Conservation (phyloP, 1,140 invertebrate genomes). For the Adelges cooleyi region DNA sequence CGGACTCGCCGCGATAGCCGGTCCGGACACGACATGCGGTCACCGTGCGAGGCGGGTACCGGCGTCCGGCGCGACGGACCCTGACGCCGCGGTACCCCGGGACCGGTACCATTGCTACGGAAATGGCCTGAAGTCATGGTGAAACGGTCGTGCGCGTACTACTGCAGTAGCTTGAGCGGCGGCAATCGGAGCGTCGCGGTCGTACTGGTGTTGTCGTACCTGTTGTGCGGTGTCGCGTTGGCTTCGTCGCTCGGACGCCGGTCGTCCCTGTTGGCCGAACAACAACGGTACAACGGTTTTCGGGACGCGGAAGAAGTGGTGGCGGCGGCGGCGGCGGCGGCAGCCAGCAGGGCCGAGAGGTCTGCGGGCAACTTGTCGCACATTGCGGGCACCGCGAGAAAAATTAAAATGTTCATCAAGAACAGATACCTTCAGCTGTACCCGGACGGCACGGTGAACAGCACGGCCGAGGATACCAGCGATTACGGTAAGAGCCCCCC, state of each 20-base stretch:
- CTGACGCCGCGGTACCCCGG: constrained; percentile 15
- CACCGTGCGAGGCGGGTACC: constrained; percentile 18
- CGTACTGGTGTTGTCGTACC: constrained; percentile 29
- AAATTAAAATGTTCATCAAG: constrained; percentile 68
- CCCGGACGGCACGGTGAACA: constrained; percentile 66
- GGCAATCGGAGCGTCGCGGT: not conserved
- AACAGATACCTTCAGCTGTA: constrained; percentile 63
- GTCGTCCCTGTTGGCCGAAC: not conserved
- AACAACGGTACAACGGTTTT: no score
- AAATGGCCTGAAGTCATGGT: constrained; percentile 32
- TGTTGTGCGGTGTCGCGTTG: constrained; percentile 20
- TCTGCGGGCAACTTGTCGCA: constrained; percentile 45
- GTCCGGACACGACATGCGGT: not conserved
- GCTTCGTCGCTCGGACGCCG: not conserved
- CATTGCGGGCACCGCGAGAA: constrained; percentile 56
- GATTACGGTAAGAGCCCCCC: constrained; percentile 76
- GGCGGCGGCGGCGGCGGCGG: not conserved
- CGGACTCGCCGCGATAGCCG: not conserved
- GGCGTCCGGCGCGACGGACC: constrained; percentile 14
- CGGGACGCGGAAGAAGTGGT: not conserved
- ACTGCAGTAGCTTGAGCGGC: not conserved
- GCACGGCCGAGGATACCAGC: constrained; percentile 57
- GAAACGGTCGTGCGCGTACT: constrained; percentile 20
- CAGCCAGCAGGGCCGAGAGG: constrained; percentile 26
- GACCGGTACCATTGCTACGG: constrained; percentile 7